Conservation (phyloP, 1,140 invertebrate species). For the Ericerus pela region DNA sequence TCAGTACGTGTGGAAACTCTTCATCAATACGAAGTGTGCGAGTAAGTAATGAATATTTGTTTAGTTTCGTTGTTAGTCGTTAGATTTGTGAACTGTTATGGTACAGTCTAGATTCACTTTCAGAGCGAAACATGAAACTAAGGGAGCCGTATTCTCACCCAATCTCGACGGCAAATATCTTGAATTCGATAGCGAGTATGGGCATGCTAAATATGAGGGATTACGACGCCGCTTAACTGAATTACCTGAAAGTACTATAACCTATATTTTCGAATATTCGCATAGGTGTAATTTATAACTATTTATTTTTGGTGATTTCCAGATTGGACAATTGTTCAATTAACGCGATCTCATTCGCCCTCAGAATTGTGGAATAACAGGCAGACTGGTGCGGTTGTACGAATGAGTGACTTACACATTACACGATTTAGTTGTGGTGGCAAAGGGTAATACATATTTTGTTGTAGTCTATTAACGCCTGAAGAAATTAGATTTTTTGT, state of each 20-base stretch:
- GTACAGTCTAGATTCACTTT: too few relatives aligned
- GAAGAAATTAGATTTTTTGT: too few relatives aligned
- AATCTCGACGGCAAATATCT: neutral
- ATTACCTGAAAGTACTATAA: neutral
- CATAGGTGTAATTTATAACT: too few relatives aligned
- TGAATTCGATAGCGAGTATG: neutral
- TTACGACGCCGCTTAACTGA: neutral
- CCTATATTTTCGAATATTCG: too few relatives aligned
- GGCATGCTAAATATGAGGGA: neutral
- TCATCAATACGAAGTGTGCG: neutral
- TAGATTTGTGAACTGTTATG: too few relatives aligned
- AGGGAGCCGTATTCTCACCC: too few relatives aligned
- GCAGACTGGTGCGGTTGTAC: neutral
- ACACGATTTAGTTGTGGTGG: neutral
- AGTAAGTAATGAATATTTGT: too few relatives aligned
- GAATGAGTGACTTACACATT: neutral
- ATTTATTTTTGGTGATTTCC: too few relatives aligned
- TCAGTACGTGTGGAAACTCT: neutral
- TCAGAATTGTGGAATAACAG: neutral
- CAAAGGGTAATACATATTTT: too few relatives aligned
- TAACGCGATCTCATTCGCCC: neutral
- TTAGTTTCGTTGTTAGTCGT: too few relatives aligned
- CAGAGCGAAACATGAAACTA: too few relatives aligned
- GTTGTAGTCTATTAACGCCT: too few relatives aligned
- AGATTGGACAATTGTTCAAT: neutral